These are phyloP conservation scores for Tribolium castaneum DNA, from an alignment of 1,140 invertebrate genomes.

Conservation along the genomic window DNA sequence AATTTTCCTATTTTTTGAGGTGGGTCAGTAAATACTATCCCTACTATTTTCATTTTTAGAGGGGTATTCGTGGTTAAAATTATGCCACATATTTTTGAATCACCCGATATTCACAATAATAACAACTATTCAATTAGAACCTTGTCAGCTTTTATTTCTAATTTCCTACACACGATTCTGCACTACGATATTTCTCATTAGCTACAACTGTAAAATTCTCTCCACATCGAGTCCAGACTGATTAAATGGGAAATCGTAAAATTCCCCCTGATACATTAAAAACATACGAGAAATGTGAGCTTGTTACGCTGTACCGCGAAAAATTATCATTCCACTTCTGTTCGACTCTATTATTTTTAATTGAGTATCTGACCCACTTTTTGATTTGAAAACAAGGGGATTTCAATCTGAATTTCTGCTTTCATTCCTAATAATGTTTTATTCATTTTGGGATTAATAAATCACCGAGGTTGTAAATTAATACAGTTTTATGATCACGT, in stretches of 20 bases:
- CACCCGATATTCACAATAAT: no score
- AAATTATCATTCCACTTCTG: background rate
- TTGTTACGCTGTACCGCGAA: background rate
- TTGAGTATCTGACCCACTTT: background rate
- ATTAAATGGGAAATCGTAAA: conserved; percentile 17
- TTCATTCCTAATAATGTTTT: background rate
- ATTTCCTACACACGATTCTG: background rate
- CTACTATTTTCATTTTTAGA: no score
- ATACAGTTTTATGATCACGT: background rate
- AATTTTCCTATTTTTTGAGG: no score
- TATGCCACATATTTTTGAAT: no score
- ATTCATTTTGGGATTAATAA: background rate
- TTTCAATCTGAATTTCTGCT: no score
- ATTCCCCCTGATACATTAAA: background rate
- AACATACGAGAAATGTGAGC: background rate
- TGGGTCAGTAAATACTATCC: no score
- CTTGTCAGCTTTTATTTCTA: background rate
- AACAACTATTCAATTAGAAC: no score
- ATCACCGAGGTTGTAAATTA: background rate
- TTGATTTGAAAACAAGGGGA: background rate
- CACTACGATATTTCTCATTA: background rate
- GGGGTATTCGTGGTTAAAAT: no score
- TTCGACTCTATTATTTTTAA: conserved; percentile 22
- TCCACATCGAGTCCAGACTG: background rate
- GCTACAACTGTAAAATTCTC: background rate